Base-by-base conservation (phyloP, 1,140 invertebrate genomes). In the Helicoverpa armigera region DNA sequence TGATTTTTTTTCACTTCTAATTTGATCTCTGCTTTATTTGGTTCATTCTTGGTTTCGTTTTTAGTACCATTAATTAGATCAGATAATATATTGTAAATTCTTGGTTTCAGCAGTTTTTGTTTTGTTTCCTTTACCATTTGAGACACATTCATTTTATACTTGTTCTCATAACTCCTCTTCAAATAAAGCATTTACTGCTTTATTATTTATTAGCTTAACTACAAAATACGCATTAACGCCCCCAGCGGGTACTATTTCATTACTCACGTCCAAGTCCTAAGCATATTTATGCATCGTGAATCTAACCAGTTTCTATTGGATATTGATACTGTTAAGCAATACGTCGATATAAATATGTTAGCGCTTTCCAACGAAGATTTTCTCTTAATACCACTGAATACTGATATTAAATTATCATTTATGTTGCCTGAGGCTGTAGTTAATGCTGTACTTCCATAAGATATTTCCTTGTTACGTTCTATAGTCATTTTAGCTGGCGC, bases 391-490 rank as follows among this genome's bases (percentile, higher is more conserved):
- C 53, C 35, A 58, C n/a, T 56, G 18, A 43, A 58, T 73, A 35
- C 11, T 12, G 53, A 56, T 75, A 50, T 75, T 75, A 75, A 75
- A 75, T 75, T 75, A 75, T 75, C 58, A 75, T 75, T 74, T 60
- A 75, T 43, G 35, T 48, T 61, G 54, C 56, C 31, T 48, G 10
- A 18, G 65, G 65, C 43, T 67, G 65, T 67, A 67, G 35, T 67
- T 67, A 67, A 67, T 50, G 65, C 43, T 67, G 65, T 48, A n/a
- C 43, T 9, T 35, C 31, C 43, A 50, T 67, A 67, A 67, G 48
- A 11, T 48, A 67, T 67, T 18, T 67, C 65, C 65, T 67, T 13
- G 43, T 48, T 60, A 43, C 18, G 16, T 43, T 67, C 65, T 35
- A 2, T 35, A 35, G 35, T 35, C 7, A 3, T 35, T 35, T 35